Evolutionary conservation across 2,797 vertebrate species (phyloP).

Genomic region (Phrynocephalus guinanensis): DNA sequence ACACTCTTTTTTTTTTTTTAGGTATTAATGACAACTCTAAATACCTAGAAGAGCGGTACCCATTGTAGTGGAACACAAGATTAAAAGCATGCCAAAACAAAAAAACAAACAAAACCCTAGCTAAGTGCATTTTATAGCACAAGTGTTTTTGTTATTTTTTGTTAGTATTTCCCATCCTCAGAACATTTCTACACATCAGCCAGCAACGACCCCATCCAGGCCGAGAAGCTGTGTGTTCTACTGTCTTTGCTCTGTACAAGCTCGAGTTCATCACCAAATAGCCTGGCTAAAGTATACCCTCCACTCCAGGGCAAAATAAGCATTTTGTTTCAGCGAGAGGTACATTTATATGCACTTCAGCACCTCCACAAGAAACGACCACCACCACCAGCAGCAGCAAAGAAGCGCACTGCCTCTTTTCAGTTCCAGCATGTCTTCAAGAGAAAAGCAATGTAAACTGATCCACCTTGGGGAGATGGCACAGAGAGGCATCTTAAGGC

Average conservation of each 20-base stretch:
- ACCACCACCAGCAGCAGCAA: slow-evolving; percentile 2
- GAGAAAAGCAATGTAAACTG: slow-evolving; percentile 65
- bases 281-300: neutral
- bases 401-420: slow-evolving; percentile 25
- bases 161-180: neutral
- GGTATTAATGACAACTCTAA: neutral
- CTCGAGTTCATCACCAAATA: slow-evolving; percentile 22
- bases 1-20: neutral
- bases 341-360: slow-evolving; percentile 1
- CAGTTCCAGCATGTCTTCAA: slow-evolving; percentile 45
- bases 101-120: neutral
- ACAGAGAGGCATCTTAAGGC: slow-evolving; percentile 55
- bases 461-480: slow-evolving; percentile 59
- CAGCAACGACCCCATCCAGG: neutral
- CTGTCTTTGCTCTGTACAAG: neutral
- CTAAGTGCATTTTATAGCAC: neutral
- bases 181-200: neutral
- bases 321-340: slow-evolving; percentile 17
- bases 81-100: neutral
- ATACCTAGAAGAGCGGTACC: neutral
- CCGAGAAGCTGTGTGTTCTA: neutral
- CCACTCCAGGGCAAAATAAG: neutral
- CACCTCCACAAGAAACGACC: neutral
- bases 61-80: neutral
- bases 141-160: neutral